Evolutionary conservation across 2,113 vertebrate genomes (phyloP).

Genomic region (Carassius carassius): DNA sequence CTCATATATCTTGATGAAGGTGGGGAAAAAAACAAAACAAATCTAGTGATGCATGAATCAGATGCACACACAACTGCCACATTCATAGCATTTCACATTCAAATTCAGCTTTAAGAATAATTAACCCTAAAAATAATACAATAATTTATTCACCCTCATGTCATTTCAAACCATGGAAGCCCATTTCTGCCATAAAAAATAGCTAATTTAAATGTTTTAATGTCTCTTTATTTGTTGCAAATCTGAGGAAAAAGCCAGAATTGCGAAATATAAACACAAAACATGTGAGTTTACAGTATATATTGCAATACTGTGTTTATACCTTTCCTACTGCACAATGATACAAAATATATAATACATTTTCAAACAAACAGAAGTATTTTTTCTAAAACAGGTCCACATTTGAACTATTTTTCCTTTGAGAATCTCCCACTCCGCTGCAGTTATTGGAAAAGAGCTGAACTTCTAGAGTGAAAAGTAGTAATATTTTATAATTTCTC

Average conservation of each 20-base stretch:
- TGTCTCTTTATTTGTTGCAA: background rate
- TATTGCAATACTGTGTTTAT: too few relatives aligned
- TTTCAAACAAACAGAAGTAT: background rate
- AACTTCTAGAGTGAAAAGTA: too few relatives aligned
- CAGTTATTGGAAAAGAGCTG: too few relatives aligned
- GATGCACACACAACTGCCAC: background rate
- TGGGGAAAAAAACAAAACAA: background rate
- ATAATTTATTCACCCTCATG: background rate
- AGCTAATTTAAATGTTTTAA: background rate
- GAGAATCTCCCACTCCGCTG: background rate
- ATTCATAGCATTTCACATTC: background rate
- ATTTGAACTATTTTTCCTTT: background rate
- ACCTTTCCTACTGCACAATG: too few relatives aligned
- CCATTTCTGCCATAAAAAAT: background rate
- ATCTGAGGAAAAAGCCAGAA: background rate
- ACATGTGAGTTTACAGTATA: too few relatives aligned
- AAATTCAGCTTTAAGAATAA: background rate
- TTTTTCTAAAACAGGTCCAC: background rate
- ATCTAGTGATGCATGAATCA: background rate
- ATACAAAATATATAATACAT: background rate
- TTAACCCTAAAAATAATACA: background rate
- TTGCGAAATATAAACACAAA: background rate
- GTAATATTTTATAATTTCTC: too few relatives aligned
- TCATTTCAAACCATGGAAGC: background rate
- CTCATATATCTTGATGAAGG: slow-evolving; percentile 24